phyloP scores from a whole-genome alignment of 2,797 vertebrate species.

The Odontamblyopus rebecca region DNA sequence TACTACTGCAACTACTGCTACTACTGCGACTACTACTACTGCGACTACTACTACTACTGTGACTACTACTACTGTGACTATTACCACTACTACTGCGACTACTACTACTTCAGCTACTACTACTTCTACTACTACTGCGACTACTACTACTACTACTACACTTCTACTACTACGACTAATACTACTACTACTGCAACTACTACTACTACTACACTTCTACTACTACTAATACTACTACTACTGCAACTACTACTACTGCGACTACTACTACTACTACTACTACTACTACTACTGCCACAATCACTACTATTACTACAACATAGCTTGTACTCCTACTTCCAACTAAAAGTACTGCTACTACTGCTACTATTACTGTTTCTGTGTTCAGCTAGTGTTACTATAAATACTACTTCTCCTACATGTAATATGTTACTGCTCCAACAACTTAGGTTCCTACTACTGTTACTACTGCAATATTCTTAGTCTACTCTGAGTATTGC shows the following conservation, averaged over 20 bases:
- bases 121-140: neutral
- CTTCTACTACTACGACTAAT: too few species aligned
- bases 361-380: neutral
- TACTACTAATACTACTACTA: neutral
- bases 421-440: neutral
- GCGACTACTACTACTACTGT: neutral
- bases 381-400: neutral
- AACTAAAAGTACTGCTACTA: neutral
- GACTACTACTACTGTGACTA: neutral
- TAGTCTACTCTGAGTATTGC: too few species aligned
- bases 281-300: neutral
- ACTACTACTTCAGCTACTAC: neutral
- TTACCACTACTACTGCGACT: neutral
- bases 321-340: neutral
- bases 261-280: neutral
- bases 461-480: neutral
- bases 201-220: neutral
- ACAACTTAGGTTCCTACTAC: neutral
- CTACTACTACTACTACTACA: neutral
- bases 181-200: neutral
- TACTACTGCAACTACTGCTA: conserved; percentile 1
- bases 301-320: too few species aligned
- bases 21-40: neutral
- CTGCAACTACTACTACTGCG: neutral
- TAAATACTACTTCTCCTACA: neutral